Conservation (phyloP, 2,888 invertebrate species). For the Petrophora chlorosata region DNA sequence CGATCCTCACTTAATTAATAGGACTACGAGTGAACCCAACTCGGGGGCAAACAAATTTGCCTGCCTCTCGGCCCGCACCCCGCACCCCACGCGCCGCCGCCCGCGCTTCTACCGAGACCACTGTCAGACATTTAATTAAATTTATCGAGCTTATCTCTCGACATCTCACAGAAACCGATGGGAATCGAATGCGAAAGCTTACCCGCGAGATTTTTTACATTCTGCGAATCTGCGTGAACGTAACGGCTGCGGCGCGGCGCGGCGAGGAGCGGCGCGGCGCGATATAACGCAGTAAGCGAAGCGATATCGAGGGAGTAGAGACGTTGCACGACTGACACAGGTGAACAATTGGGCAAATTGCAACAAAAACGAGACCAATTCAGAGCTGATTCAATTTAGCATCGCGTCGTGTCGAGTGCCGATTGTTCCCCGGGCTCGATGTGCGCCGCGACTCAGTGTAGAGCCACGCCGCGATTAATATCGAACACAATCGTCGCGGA, state of each 20-base stretch:
- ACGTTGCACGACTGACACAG: constrained; percentile 35
- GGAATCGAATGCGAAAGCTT: constrained; percentile 65
- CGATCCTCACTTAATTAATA: constrained; percentile 67
- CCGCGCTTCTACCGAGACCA: constrained; percentile 24
- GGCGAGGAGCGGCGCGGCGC: constrained; percentile 25
- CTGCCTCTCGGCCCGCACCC: constrained; percentile 38
- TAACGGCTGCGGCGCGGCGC: constrained; percentile 36
- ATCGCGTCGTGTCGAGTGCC: constrained; percentile 30
- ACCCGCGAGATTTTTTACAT: constrained; percentile 64
- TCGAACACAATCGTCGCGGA: constrained; percentile 15
- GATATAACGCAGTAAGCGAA: constrained; percentile 49
- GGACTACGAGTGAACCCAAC: constrained; percentile 55
- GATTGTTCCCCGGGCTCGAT: constrained; percentile 22
- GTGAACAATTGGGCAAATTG: constrained; percentile 53
- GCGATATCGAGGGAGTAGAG: constrained; percentile 37
- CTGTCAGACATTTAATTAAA: constrained; percentile 73
- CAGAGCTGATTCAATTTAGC: constrained; percentile 45
- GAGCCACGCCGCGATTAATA: constrained; percentile 5
- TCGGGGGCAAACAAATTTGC: constrained; percentile 72
- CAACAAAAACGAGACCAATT: constrained; percentile 54
- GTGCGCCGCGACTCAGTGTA: constrained; percentile 8
- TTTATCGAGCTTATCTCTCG: constrained; percentile 76
- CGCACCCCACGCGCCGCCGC: constrained; percentile 26
- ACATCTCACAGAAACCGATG: constrained; percentile 67
- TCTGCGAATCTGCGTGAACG: constrained; percentile 65